Percentiles rank a stretch among this genome's conserved stretches.
phyloP scores from a whole-genome alignment of 2,797 vertebrate species.

The Ambastaia sidthimunki region DNA sequence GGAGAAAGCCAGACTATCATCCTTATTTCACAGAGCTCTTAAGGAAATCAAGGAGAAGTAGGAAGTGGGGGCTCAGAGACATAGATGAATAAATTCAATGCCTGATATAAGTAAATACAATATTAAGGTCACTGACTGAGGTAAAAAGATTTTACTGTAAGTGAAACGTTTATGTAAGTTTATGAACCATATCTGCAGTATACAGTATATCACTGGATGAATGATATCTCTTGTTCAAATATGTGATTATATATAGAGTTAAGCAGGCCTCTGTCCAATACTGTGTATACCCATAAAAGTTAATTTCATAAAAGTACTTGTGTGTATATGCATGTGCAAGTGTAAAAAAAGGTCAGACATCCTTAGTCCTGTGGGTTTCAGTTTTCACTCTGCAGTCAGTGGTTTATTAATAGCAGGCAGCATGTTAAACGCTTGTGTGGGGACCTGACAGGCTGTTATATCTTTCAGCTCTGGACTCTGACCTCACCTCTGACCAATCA shows the following conservation, averaged over 20 bases:
- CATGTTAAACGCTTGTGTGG: conserved; percentile 65
- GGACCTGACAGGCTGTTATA: conserved; percentile 63
- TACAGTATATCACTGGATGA: background rate
- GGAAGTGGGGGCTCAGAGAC: background rate
- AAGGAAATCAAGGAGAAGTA: conserved; percentile 30
- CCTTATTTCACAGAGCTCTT: conserved; percentile 9
- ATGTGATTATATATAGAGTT: background rate
- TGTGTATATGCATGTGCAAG: conserved; percentile 16
- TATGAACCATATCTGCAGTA: background rate
- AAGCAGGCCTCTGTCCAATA: background rate
- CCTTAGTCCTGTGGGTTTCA: conserved; percentile 51
- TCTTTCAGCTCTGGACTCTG: conserved; percentile 56
- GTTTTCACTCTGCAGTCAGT: conserved; percentile 59
- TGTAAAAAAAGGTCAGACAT: conserved; percentile 55
- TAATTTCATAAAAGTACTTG: conserved; percentile 1
- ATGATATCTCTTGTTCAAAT: background rate
- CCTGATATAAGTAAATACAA: background rate
- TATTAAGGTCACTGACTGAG: background rate
- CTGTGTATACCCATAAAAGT: background rate
- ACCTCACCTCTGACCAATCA: conserved; percentile 52
- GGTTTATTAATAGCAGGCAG: conserved; percentile 76
- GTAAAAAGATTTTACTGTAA: no score
- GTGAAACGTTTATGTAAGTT: background rate
- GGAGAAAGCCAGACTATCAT: conserved; percentile 30
- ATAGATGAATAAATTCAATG: background rate